Conservation (phyloP, 2,888 invertebrate species). For the Tetheella fluctuosa region DNA sequence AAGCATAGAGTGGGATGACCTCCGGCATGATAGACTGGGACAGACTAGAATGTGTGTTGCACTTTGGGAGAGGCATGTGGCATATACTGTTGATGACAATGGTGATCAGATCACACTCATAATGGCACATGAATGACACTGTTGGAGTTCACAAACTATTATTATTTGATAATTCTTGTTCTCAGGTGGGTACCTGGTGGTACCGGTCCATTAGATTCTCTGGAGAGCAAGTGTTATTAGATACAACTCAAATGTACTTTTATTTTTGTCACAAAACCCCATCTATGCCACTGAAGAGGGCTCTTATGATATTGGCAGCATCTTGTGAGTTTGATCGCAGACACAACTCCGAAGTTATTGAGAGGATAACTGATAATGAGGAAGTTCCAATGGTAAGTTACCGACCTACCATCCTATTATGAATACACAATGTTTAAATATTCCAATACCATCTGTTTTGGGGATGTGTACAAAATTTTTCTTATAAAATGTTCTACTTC, state of each 20-base stretch:
- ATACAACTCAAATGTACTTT: slow-evolving; percentile 98
- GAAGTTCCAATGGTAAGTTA: slow-evolving; percentile 93
- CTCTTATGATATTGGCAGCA: slow-evolving; percentile 98
- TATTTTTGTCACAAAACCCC: slow-evolving; percentile 98
- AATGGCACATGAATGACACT: no score
- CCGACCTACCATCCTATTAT: not conserved
- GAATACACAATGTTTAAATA: no score
- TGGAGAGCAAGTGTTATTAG: slow-evolving; percentile 97
- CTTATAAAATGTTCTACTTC: no score
- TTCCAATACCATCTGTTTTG: no score
- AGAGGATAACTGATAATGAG: slow-evolving; percentile 96
- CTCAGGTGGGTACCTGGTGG: slow-evolving; percentile 98
- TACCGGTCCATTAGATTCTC: slow-evolving; percentile 98
- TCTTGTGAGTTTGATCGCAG: slow-evolving; percentile 98
- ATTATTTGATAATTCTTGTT: slow-evolving; percentile 19
- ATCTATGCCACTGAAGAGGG: slow-evolving; percentile 96
- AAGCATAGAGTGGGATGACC: no score
- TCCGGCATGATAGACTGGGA: no score
- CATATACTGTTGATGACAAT: no score
- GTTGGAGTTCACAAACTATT: no score
- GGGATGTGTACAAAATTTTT: no score
- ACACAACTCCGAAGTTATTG: slow-evolving; percentile 96
- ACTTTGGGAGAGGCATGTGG: no score
- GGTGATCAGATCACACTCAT: no score
- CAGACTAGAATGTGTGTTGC: no score